A percentile compares a stretch with the other conserved stretches of the same genome.
Conservation (phyloP, 2,113 vertebrate species). For the Egretta garzetta region DNA sequence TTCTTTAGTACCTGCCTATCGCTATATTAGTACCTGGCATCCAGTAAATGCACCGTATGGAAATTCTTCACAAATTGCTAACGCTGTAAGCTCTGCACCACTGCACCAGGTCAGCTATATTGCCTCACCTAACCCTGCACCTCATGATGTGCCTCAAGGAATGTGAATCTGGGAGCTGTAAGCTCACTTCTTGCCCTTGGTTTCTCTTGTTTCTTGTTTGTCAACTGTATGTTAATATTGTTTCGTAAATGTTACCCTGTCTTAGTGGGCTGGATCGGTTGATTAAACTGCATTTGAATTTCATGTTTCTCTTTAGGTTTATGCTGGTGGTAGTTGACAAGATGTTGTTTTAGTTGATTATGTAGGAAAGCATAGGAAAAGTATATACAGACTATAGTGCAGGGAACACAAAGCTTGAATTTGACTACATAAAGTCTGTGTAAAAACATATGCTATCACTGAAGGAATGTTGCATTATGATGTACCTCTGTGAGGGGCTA, state of each 20-base stretch:
- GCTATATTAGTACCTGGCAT: conserved; percentile 75
- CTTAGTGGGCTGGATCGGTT: not conserved
- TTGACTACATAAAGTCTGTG: not conserved
- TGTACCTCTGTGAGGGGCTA: not conserved
- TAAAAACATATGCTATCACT: not conserved
- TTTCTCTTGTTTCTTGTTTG: not conserved
- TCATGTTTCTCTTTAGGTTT: conserved; percentile 46
- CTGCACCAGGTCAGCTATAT: conserved; percentile 79
- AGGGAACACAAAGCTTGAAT: not conserved
- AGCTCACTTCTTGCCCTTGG: not conserved
- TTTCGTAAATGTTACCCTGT: not conserved
- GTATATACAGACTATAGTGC: not conserved
- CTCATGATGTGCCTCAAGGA: conserved; percentile 82
- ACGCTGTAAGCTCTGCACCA: conserved; percentile 72
- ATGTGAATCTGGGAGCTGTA: conserved; percentile 65
- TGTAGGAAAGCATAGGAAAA: not conserved
- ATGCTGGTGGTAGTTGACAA: not conserved
- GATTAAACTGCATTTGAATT: not conserved
- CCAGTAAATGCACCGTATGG: conserved; percentile 72
- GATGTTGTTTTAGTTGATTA: not conserved
- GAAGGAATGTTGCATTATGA: not conserved
- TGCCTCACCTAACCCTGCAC: conserved; percentile 73
- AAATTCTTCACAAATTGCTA: conserved; percentile 54
- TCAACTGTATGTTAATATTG: not conserved
- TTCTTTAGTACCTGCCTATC: conserved; percentile 78